Evolutionary conservation across 2,888 invertebrate species (phyloP), one percentile per base, ranked within the genome.

Genomic region (Muscina levida): DNA sequence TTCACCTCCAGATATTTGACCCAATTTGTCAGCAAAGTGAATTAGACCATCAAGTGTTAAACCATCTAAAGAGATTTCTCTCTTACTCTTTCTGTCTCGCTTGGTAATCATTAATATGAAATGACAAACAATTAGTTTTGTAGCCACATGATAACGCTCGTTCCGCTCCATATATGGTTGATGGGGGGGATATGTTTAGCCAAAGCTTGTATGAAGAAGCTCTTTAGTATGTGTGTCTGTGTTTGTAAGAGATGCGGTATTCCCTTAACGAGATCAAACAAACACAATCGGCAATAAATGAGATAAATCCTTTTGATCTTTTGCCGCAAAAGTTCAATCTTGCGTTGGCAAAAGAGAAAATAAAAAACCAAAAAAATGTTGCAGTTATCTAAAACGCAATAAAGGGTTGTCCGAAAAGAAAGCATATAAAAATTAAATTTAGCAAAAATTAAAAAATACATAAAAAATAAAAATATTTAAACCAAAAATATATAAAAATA

Each of bases 221-320:
- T 31, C 31, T 31, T 3, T 31, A 31, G 3, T 3, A 31, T 2
- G 0, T 53, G 22, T 53, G 24, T 24, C 1, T 24, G 24, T 53
- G 24, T 53, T 22, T 53, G 53, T 71, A n/a, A 42, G 57, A 8
- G 72, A 10, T 67, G 26, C 74, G 74, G 74, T 75, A 77, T 81
- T 81, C 81, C 77, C 77, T 81, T 81, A 81, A 75, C 77, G 62
- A 81, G 81, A 77, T 81, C 81, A 81, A 81, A 81, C 75, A 57
- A 46, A 67, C 17, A 56, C 56, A 70, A 53, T 37, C 81, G 74
- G 77, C 74, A 71, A 67, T 56, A 81, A 81, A 81, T 81, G 77
- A 81, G 72, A 81, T 74, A 68, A 26, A 75, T 77, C 62, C 72
- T 81, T 81, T 81, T 81, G 77, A 81, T 75, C 22, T 65, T 48